These are phyloP conservation scores for Phocides pigmalion DNA, from an alignment of 1,140 invertebrate species.

Conservation along the genomic window DNA sequence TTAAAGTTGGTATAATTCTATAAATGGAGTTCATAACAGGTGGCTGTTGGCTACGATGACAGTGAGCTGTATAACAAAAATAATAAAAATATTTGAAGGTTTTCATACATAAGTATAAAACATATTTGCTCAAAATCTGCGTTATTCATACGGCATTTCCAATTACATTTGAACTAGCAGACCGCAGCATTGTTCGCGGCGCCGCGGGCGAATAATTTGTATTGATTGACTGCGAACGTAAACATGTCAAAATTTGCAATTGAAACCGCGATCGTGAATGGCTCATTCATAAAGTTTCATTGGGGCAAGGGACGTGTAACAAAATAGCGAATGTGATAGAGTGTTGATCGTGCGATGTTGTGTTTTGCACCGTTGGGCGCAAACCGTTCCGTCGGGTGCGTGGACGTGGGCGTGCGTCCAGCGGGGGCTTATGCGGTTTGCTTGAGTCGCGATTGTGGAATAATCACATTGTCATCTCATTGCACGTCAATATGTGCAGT, in stretches of 20 bases:
- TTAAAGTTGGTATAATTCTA: no score
- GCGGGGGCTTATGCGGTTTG: neutral
- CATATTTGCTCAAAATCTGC: slow-evolving; percentile 11
- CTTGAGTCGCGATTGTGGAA: slow-evolving; percentile 1
- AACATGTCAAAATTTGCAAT: slow-evolving; percentile 46
- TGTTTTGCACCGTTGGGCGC: slow-evolving; percentile 28
- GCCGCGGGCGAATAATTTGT: slow-evolving; percentile 32
- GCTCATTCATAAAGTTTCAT: slow-evolving; percentile 48
- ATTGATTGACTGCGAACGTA: slow-evolving; percentile 34
- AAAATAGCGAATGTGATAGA: slow-evolving; percentile 36
- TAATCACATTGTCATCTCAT: slow-evolving; percentile 9
- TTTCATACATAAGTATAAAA: no score
- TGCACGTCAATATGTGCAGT: neutral
- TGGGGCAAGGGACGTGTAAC: slow-evolving; percentile 37
- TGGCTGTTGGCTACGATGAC: no score
- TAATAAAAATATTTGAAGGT: no score
- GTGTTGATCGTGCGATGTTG: slow-evolving; percentile 37
- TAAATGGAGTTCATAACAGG: no score
- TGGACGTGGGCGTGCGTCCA: slow-evolving; percentile 1
- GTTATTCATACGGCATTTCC: slow-evolving; percentile 41
- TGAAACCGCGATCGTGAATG: slow-evolving; percentile 39
- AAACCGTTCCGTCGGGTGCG: neutral
- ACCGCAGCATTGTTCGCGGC: slow-evolving; percentile 35
- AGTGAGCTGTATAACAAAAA: no score
- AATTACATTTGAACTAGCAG: slow-evolving; percentile 22